These are phyloP conservation scores for Myotis myotis DNA, from an alignment of 2,797 vertebrate genomes.

Conservation along the genomic window DNA sequence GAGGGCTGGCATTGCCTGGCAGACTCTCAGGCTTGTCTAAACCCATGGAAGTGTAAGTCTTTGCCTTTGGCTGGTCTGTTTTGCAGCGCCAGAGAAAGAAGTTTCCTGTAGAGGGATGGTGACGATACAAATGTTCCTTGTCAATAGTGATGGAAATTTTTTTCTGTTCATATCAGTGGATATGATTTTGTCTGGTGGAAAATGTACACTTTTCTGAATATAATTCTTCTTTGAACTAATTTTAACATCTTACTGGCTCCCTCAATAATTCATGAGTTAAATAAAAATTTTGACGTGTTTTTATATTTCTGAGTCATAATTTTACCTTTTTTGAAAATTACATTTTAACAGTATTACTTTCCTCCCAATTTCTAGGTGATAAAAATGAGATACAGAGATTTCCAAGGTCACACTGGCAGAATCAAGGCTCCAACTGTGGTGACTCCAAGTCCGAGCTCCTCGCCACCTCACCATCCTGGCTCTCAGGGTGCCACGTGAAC, in stretches of 20 bases:
- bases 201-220: conserved; percentile 3
- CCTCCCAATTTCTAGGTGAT: background rate
- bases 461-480: background rate
- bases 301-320: conserved; percentile 21
- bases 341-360: background rate
- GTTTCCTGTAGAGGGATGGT: background rate
- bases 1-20: background rate
- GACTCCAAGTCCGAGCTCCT: background rate
- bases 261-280: conserved; percentile 28
- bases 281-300: background rate
- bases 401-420: background rate
- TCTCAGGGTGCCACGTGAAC: background rate
- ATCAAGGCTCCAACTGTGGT: background rate
- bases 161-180: background rate
- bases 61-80: background rate
- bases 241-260: background rate
- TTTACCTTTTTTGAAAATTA: background rate
- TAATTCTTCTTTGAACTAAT: conserved; percentile 17
- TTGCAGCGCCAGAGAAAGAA: background rate
- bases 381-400: background rate
- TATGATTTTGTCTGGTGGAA: conserved; percentile 26
- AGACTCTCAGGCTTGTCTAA: background rate
- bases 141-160: background rate
- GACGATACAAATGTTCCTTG: conserved; percentile 33
- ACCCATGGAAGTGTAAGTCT: background rate